Conservation (phyloP, 2,797 vertebrate species). For the Sebastes variabilis region DNA sequence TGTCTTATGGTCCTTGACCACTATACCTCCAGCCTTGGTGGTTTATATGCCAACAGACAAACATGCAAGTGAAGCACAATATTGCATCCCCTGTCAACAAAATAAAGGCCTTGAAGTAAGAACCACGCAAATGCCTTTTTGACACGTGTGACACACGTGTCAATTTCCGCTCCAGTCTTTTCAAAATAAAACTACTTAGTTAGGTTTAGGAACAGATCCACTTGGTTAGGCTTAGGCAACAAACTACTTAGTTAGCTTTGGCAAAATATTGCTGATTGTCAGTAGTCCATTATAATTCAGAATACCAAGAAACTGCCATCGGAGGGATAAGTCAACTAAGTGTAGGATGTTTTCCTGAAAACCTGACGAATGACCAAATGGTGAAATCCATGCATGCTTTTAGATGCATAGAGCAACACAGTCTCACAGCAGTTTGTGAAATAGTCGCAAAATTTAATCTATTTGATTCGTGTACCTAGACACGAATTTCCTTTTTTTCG, state of each 20-base stretch:
- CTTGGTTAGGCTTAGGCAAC: too few species aligned
- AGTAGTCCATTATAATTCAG: not conserved
- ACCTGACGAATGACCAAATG: not conserved
- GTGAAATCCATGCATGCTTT: not conserved
- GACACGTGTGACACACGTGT: too few species aligned
- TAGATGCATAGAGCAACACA: not conserved
- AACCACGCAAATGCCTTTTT: constrained; percentile 29
- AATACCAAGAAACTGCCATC: not conserved
- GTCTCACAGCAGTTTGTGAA: too few species aligned
- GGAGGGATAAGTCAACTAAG: not conserved
- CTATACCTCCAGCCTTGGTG: not conserved
- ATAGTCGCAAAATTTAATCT: too few species aligned
- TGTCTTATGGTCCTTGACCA: constrained; percentile 27
- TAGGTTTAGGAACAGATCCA: too few species aligned
- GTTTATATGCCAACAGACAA: constrained; percentile 19
- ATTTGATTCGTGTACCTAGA: too few species aligned
- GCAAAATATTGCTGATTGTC: not conserved
- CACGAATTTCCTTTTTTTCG: too few species aligned
- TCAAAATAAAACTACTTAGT: too few species aligned
- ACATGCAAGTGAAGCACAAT: constrained; percentile 35
- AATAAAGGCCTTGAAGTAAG: constrained; percentile 32
- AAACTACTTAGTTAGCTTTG: too few species aligned
- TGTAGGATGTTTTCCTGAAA: not conserved
- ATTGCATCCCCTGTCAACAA: constrained; percentile 30
- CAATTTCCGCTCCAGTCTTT: too few species aligned